Percentiles rank a stretch among this genome's conserved stretches.
Conservation (phyloP, 2,113 vertebrate genomes). For the Dolichotis patagonum region DNA sequence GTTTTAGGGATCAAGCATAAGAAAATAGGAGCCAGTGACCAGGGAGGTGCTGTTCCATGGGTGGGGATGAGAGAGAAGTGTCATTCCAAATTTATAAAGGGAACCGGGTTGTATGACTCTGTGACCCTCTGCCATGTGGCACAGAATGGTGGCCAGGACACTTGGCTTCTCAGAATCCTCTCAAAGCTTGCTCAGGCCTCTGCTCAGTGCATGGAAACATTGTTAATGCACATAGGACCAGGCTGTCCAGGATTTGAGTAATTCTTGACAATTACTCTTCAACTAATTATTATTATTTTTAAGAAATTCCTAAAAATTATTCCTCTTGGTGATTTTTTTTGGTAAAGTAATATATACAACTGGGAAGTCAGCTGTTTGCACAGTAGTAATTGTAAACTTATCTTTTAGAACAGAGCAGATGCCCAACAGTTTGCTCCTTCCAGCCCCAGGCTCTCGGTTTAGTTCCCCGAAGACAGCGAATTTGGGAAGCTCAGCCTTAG, state of each 20-base stretch:
- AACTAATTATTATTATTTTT: too few relatives aligned
- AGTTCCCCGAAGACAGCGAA: not conserved
- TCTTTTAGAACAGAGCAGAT: not conserved
- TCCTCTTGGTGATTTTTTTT: not conserved
- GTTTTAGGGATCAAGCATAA: not conserved
- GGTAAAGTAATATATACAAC: not conserved
- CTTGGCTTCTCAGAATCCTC: not conserved
- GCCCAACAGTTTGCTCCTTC: not conserved
- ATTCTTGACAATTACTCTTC: not conserved
- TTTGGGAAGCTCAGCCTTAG: slow-evolving; percentile 9
- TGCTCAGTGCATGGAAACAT: not conserved
- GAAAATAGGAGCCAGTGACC: not conserved
- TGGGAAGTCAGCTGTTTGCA: not conserved
- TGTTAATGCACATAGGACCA: not conserved
- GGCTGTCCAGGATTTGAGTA: not conserved
- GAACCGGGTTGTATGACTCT: not conserved
- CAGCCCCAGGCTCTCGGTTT: not conserved
- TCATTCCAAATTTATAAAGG: not conserved
- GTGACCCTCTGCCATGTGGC: too few relatives aligned
- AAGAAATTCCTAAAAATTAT: not conserved
- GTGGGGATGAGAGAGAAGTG: not conserved
- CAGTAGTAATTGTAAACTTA: not conserved
- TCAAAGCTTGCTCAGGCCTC: too few relatives aligned
- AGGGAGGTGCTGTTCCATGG: not conserved
- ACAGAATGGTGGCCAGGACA: not conserved